These are phyloP conservation scores for Accipiter minullus DNA, from an alignment of 2,797 vertebrate genomes.

Conservation along the genomic window DNA sequence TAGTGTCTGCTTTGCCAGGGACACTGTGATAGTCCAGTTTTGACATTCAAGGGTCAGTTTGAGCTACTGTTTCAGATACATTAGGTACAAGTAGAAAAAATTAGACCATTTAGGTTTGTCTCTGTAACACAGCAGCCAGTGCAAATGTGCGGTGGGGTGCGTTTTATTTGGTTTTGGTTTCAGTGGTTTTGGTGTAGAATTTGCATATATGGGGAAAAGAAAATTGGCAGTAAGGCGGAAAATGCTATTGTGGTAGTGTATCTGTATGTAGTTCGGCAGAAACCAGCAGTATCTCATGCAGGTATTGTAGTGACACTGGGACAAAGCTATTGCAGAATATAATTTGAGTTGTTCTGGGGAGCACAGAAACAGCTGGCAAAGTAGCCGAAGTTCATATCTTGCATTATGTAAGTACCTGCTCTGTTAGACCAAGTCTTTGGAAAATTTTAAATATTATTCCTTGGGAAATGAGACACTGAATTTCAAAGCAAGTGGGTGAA, in stretches of 20 bases:
- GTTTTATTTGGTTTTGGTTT: background rate
- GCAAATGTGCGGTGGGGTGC: background rate
- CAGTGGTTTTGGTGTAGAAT: background rate
- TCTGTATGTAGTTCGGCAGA: background rate
- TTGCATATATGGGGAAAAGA: background rate
- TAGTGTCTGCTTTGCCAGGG: background rate
- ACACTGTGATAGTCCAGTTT: background rate
- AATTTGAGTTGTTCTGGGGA: background rate
- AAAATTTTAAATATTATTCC: background rate
- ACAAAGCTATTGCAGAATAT: background rate
- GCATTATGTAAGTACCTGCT: background rate
- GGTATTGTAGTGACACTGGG: background rate
- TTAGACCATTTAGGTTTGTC: background rate
- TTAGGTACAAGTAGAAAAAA: background rate
- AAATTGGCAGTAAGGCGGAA: background rate
- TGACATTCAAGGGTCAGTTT: background rate
- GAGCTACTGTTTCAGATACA: background rate
- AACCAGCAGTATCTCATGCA: background rate
- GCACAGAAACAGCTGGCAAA: background rate
- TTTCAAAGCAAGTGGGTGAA: background rate
- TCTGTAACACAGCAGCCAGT: background rate
- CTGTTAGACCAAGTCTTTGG: background rate
- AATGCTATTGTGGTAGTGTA: background rate
- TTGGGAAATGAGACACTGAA: background rate
- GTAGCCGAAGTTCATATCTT: background rate